A percentile compares a stretch with the other conserved stretches of the same genome.
Conservation (phyloP, 2,797 vertebrate genomes). For the Pangasius macronema region DNA sequence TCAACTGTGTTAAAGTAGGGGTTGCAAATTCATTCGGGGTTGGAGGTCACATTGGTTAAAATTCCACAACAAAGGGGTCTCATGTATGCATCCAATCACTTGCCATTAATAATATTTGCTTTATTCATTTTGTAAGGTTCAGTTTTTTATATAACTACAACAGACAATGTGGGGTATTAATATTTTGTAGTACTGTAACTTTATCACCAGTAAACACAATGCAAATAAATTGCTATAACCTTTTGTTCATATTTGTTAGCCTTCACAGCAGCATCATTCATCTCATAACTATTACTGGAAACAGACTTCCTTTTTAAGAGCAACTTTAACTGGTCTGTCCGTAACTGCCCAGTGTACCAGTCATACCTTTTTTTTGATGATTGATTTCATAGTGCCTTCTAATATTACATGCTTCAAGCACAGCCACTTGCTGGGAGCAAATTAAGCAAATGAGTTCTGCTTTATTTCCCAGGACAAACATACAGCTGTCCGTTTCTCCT, state of each 20-base stretch:
- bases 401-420: background rate
- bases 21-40: background rate
- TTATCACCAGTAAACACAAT: background rate
- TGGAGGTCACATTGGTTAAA: background rate
- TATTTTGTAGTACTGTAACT: background rate
- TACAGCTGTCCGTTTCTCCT: background rate
- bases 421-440: background rate
- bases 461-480: slow-evolving; percentile 5
- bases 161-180: background rate
- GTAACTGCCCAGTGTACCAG: background rate
- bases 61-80: background rate
- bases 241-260: background rate
- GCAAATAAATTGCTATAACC: background rate
- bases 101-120: background rate
- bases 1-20: background rate
- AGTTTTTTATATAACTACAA: background rate
- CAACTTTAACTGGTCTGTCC: background rate
- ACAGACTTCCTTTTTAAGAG: too few species aligned
- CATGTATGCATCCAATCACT: background rate
- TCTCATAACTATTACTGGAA: background rate
- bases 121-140: background rate
- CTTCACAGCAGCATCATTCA: background rate
- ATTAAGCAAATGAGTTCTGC: slow-evolving; percentile 8
- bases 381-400: background rate
- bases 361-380: too few species aligned